Evolutionary conservation across 2,797 vertebrate genomes (phyloP), one percentile per base, ranked within the genome.

Genomic region (Muscicapa comitata): DNA sequence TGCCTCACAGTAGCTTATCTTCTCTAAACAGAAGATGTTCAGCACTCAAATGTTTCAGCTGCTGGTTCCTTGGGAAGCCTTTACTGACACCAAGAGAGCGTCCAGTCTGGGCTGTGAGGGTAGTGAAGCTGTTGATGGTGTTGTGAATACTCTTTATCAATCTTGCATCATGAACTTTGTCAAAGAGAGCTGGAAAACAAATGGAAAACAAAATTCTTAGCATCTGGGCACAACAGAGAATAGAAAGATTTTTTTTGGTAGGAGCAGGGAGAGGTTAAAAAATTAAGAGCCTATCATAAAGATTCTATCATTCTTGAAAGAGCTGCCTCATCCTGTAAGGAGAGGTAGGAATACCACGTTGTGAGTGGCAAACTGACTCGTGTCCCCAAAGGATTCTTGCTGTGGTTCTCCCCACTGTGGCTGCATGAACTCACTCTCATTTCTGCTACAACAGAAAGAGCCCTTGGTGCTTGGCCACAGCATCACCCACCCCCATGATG

Each of bases 61-160:
- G 13, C 29, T 51, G 21, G 18, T 59, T 17, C 11, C 29, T 6
- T 28, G 20, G 21, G 71, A 35, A 73, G 17, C 25, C 25, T 14
- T 0, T 38, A 1, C 1, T 43, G 40, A 55, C 31, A n/a, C 8
- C 29, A 28, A 35, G 6, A 17, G 11, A n/a, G n/a, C n/a, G 16
- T 68, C 5, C 29, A 11, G 20, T 31, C 35, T 50, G 29, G 16
- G 10, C 10, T 80, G 9, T 35, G 33, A 70, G 28, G 7, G 9
- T 23, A 40, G 21, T 17, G 17, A 66, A 55, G 33, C 1, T 57
- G 14, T 6, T 38, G 35, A 10, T n/a, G 37, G 6, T 9, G 38
- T 48, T 54, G 18, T n/a, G 19, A n/a, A 48, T 40, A 9, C 9
- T 33, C 13, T 33, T n/a, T 38, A 17, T 18, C 42, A 47, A 6